Evolutionary conservation across 37 sponge, comb jelly and placozoan genomes (phyloP).

Genomic region (Petrosia ficiformis): DNA sequence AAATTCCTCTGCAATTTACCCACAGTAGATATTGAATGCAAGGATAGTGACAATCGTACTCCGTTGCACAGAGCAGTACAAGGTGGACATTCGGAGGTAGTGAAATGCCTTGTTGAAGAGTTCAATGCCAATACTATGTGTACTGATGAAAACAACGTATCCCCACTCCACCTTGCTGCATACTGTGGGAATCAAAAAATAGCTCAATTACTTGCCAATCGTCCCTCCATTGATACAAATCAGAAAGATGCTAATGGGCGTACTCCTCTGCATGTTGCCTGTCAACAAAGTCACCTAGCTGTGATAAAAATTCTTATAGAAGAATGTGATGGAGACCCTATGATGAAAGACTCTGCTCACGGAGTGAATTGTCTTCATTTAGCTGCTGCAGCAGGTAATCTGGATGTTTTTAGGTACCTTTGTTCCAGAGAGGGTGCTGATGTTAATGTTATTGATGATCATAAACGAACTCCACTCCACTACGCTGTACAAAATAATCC

Average conservation of each 20-base stretch:
- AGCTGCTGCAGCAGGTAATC: constrained; percentile 8
- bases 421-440: background rate
- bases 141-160: constrained; percentile 7
- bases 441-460: background rate
- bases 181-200: background rate
- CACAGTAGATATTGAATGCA: background rate
- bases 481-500: constrained; percentile 24
- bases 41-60: constrained; percentile 5
- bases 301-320: constrained; percentile 19
- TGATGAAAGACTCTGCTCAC: background rate
- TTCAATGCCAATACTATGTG: constrained; percentile 5
- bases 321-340: background rate
- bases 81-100: constrained; percentile 7
- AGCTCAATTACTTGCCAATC: background rate
- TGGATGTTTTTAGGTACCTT: constrained; percentile 11
- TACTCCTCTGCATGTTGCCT: constrained; percentile 40
- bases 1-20: constrained; percentile 23
- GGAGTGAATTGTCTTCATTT: constrained; percentile 4
- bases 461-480: constrained; percentile 18
- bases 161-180: constrained; percentile 16
- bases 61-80: constrained; percentile 36
- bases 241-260: constrained; percentile 12
- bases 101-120: constrained; percentile 27
- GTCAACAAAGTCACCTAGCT: constrained; percentile 30
- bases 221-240: background rate